phyloP scores from a whole-genome alignment of 2,113 vertebrate genomes.

The Polyodon spathula region DNA sequence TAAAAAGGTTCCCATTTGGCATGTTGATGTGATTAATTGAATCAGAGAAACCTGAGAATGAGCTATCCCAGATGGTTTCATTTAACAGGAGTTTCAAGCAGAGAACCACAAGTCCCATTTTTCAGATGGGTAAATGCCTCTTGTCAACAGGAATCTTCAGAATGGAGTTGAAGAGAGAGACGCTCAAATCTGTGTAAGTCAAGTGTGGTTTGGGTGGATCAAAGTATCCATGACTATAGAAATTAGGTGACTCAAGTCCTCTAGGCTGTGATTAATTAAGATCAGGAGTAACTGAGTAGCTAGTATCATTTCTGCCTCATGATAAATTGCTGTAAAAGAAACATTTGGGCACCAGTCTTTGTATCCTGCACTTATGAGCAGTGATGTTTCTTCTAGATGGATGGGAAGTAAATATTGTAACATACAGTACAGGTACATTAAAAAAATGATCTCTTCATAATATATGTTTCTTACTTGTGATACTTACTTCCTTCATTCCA shows the following conservation, averaged over 20 bases:
- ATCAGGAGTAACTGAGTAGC: too few species aligned
- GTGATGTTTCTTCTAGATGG: too few species aligned
- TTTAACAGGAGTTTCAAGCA: slow-evolving; percentile 31
- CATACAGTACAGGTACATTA: too few species aligned
- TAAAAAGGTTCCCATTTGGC: background rate
- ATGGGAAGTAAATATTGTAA: too few species aligned
- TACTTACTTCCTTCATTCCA: too few species aligned
- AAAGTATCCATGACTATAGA: background rate
- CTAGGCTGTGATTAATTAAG: slow-evolving; percentile 41
- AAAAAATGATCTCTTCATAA: too few species aligned
- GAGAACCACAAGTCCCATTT: background rate
- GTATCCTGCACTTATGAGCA: too few species aligned
- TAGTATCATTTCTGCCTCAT: too few species aligned
- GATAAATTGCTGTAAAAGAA: too few species aligned
- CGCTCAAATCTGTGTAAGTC: slow-evolving; percentile 19
- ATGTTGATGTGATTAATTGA: background rate
- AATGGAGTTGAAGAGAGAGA: slow-evolving; percentile 42
- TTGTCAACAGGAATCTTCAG: slow-evolving; percentile 55
- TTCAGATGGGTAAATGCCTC: slow-evolving; percentile 28
- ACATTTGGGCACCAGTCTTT: too few species aligned
- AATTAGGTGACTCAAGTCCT: slow-evolving; percentile 46
- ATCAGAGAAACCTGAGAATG: background rate
- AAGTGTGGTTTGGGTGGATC: background rate
- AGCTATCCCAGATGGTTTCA: slow-evolving; percentile 3
- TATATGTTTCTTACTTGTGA: too few species aligned